Conservation (phyloP, 1,140 invertebrate species). For the Tetraneura akinire region DNA sequence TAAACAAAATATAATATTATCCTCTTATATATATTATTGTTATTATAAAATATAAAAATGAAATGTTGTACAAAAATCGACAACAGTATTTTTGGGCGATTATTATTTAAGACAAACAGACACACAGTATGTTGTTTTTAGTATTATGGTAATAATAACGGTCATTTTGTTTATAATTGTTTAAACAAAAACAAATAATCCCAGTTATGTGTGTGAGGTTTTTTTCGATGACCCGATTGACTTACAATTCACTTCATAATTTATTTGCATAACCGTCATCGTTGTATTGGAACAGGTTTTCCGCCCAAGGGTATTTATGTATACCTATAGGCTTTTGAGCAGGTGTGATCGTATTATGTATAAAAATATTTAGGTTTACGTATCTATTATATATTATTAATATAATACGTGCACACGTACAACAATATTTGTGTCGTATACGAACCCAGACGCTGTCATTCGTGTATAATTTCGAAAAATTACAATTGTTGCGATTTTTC, state of each 20-base stretch:
- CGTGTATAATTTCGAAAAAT: not conserved
- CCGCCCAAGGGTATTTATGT: not conserved
- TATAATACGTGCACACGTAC: no score
- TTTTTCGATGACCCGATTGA: conserved; percentile 4
- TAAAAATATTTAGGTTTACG: not conserved
- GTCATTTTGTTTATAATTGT: not conserved
- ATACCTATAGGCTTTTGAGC: not conserved
- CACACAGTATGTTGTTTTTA: not conserved
- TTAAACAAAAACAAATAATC: conserved; percentile 17
- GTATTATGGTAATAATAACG: not conserved
- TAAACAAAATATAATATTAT: no score
- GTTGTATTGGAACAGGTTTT: conserved; percentile 20
- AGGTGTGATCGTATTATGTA: not conserved
- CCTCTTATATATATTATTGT: no score
- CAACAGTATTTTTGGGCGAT: not conserved
- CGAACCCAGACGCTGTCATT: not conserved
- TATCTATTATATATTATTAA: no score
- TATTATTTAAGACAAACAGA: not conserved
- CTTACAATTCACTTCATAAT: not conserved
- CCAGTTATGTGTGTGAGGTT: not conserved
- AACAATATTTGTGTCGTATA: no score
- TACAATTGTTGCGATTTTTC: not conserved
- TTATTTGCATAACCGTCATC: conserved; percentile 1
- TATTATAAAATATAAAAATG: no score
- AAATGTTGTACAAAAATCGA: no score